A percentile compares a stretch with the other conserved stretches of the same genome.
Conservation (phyloP, 1,140 invertebrate species). For the Metaphire vulgaris region DNA sequence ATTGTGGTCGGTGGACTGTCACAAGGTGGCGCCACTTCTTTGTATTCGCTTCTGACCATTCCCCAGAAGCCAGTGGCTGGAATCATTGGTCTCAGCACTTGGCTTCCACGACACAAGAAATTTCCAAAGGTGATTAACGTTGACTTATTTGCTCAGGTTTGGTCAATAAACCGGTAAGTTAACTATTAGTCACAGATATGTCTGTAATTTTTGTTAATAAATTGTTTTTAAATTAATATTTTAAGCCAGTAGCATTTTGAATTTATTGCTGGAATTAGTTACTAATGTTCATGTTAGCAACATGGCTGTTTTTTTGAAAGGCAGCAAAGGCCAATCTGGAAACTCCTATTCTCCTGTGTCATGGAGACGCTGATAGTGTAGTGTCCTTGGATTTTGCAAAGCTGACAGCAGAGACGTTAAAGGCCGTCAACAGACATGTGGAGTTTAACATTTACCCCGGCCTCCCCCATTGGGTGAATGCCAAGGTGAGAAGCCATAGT, state of each 20-base stretch:
- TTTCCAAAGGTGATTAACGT: conserved; percentile 67
- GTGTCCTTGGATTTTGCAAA: conserved; percentile 89
- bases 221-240: too few species aligned
- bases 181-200: too few species aligned
- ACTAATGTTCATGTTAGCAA: neutral
- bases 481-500: conserved; percentile 63
- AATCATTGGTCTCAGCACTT: conserved; percentile 83
- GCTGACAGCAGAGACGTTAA: conserved; percentile 76
- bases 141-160: too few species aligned
- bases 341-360: conserved; percentile 79
- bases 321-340: conserved; percentile 53
- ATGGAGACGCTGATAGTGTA: conserved; percentile 88
- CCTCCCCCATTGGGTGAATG: conserved; percentile 77
- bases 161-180: too few species aligned
- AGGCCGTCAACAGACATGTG: conserved; percentile 68
- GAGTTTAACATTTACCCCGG: conserved; percentile 82
- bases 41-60: conserved; percentile 79
- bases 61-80: conserved; percentile 72
- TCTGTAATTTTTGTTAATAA: too few species aligned
- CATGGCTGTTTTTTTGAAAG: conserved; percentile 32
- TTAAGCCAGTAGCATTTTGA: neutral
- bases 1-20: conserved; percentile 61
- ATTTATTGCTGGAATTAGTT: neutral
- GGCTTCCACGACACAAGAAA: conserved; percentile 83
- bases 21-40: conserved; percentile 83